phyloP scores from a whole-genome alignment of 2,113 vertebrate species.

The Echinops telfairi region DNA sequence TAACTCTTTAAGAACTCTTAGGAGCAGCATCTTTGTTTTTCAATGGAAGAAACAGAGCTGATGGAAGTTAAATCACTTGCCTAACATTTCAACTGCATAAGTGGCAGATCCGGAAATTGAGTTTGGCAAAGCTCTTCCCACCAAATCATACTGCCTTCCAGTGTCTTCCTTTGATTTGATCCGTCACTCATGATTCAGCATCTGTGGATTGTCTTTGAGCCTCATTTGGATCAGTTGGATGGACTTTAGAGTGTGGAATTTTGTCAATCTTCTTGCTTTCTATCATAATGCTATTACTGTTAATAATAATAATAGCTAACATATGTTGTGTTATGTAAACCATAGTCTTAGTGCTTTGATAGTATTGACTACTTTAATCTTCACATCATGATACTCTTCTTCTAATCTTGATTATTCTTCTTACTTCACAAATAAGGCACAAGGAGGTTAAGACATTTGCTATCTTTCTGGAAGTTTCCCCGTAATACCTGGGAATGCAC shows the following conservation, averaged over 20 bases:
- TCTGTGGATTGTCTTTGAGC: neutral
- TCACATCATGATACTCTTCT: constrained; percentile 3
- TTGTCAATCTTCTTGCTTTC: neutral
- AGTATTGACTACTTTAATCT: neutral
- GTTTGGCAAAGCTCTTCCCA: neutral
- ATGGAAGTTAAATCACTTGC: neutral
- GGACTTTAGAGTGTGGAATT: neutral
- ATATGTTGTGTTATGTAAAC: neutral
- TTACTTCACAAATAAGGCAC: neutral
- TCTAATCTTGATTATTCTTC: neutral
- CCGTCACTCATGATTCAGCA: neutral
- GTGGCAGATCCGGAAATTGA: neutral
- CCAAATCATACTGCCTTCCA: neutral
- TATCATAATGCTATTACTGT: neutral
- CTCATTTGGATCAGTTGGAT: constrained; percentile 11
- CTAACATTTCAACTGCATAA: neutral
- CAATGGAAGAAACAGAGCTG: neutral
- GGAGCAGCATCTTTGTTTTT: neutral
- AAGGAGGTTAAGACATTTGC: constrained; percentile 5
- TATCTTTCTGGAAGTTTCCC: constrained; percentile 38
- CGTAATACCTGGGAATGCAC: neutral
- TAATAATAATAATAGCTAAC: neutral
- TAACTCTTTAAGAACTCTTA: neutral
- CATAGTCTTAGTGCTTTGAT: neutral
- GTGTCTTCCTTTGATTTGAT: neutral